Evolutionary conservation across 2,113 vertebrate genomes (phyloP).

Genomic region (Potamarius usumacintae): DNA sequence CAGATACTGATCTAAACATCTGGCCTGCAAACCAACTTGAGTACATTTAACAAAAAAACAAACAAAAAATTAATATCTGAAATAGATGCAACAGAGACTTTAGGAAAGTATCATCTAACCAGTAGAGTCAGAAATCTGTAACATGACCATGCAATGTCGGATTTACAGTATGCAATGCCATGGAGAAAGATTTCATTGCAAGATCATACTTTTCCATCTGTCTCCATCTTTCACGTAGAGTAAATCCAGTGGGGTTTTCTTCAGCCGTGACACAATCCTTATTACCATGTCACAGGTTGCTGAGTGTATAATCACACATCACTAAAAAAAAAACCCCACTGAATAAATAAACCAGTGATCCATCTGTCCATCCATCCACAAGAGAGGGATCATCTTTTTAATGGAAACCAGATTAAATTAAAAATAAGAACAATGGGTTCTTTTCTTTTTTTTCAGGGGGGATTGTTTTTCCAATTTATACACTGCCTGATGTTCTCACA

Average conservation of each 20-base stretch:
- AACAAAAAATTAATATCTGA: neutral
- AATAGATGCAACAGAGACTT: neutral
- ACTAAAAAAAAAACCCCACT: neutral
- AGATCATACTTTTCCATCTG: neutral
- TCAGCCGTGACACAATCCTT: conserved; percentile 37
- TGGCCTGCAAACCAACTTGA: neutral
- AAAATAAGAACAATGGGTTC: neutral
- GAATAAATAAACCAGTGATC: conserved; percentile 5
- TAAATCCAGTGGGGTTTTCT: conserved; percentile 35
- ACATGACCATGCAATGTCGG: neutral
- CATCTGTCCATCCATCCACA: neutral
- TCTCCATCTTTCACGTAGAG: neutral
- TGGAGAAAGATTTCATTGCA: neutral
- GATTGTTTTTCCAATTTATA: too few species aligned
- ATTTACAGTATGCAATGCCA: neutral
- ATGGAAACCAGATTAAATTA: neutral
- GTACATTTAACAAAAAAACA: neutral
- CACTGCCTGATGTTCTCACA: neutral
- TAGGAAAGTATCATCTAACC: neutral
- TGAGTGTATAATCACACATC: conserved; percentile 11
- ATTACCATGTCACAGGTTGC: conserved; percentile 25
- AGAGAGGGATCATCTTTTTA: neutral
- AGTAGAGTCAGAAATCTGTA: neutral
- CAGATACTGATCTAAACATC: neutral
- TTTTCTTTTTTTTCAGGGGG: too few species aligned